Evolutionary conservation across 2,113 vertebrate species (phyloP), one percentile per base, ranked within the genome.

Genomic region (Poeciliopsis prolifica): DNA sequence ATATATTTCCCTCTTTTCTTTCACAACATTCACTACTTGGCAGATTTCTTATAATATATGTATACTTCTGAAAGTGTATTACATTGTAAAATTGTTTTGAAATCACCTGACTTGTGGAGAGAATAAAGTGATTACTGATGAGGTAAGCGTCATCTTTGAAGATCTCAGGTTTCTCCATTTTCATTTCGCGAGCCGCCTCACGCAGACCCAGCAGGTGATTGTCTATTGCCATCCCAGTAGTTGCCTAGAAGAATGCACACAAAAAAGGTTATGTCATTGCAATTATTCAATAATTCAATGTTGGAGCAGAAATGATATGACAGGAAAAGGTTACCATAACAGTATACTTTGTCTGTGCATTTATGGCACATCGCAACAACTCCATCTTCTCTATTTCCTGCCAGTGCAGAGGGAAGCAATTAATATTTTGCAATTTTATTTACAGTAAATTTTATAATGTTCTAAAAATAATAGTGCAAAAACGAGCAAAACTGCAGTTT

Each of bases 141-240:
- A 95, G 70, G 86, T 97, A 97, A 0, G 95, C 96, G 78, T 97
- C 95, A 37, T 99, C 97, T 0, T 85, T 95, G 89, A 99, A 99
- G 71, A 99, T 93, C 82, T 97, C 96, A 0, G 97, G 97, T 71
- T 93, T 94, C 54, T 98, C 96, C 31, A 95, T 89, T 54, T 93
- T 93, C 72, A 94, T 79, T 37, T 97, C 96, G 33, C 91, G 93
- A 68, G 97, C 95, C 78, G 96, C 91, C 84, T 96, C 96, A 68
- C 96, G 93, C 14, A 99, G 95, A 22, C 96, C 98, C 35, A 99
- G 88, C 71, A 99, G 92, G 48, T 99, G 98, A 94, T 99, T 99
- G 94, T 99, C 98, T 81, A 99, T 99, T 77, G 95, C 97, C 96
- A 96, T 96, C 51, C 98, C 98, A 67, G 95, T 97, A 78, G 99